phyloP scores from a whole-genome alignment of 2,113 vertebrate genomes.

The Saimiri boliviensis region DNA sequence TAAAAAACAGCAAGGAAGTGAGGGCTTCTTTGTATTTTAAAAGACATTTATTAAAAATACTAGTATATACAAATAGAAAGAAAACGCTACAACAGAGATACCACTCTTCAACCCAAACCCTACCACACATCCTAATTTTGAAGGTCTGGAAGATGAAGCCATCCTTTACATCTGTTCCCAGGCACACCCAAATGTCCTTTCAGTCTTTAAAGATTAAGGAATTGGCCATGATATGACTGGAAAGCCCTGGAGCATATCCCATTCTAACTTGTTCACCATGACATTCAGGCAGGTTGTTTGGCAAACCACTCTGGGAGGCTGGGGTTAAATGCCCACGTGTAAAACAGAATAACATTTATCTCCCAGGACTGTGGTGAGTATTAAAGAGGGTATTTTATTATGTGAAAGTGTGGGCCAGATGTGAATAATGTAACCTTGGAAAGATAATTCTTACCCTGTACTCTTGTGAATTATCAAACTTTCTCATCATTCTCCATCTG shows the following conservation, averaged over 20 bases:
- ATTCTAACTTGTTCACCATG: not conserved
- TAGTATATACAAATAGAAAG: not conserved
- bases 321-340: not conserved
- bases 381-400: not conserved
- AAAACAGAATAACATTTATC: not conserved
- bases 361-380: not conserved
- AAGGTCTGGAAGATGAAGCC: not conserved
- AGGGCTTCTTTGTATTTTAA: slow-evolving; percentile 32
- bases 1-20: not conserved
- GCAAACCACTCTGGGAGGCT: not conserved
- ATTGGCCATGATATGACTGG: not conserved
- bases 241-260: not conserved
- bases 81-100: not conserved
- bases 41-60: not conserved
- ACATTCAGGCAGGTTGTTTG: not conserved
- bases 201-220: not conserved
- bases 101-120: not conserved
- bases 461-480: not conserved
- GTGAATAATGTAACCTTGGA: not conserved
- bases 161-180: not conserved
- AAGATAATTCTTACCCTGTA: not conserved
- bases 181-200: not conserved
- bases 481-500: not conserved
- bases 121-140: not conserved
- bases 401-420: not conserved